These are phyloP conservation scores for Ips nitidus DNA, from an alignment of 1,140 invertebrate species.

Conservation along the genomic window DNA sequence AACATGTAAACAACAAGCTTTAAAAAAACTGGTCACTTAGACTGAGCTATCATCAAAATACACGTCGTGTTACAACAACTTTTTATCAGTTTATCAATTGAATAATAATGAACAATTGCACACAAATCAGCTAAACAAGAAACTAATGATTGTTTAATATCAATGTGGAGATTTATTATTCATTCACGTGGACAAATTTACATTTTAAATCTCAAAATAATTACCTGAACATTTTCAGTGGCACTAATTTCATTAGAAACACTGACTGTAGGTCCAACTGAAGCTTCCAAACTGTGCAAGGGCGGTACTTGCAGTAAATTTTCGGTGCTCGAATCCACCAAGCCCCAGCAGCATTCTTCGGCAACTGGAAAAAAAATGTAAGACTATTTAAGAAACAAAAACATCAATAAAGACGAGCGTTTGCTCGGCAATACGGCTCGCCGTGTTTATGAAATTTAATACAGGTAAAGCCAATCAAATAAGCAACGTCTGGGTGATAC, in stretches of 20 bases:
- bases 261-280: conserved; percentile 21
- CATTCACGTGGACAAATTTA: too few species aligned
- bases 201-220: background rate
- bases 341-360: conserved; percentile 53
- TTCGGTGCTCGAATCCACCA: conserved; percentile 55
- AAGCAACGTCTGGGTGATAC: too few species aligned
- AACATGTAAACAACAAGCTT: conserved; percentile 24
- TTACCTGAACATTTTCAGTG: conserved; percentile 31
- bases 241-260: conserved; percentile 19
- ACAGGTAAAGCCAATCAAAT: too few species aligned
- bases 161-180: too few species aligned
- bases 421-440: background rate
- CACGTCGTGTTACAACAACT: background rate
- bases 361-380: conserved; percentile 36
- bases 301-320: conserved; percentile 52
- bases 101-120: too few species aligned
- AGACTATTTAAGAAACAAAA: conserved; percentile 37
- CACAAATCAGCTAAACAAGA: too few species aligned
- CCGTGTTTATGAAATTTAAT: too few species aligned
- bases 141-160: too few species aligned
- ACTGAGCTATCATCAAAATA: background rate
- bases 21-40: background rate
- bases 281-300: conserved; percentile 48
- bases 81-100: too few species aligned
- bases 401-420: conserved; percentile 8